Base-by-base conservation (phyloP, 2,888 invertebrate species). In the Parochlus steinenii region DNA sequence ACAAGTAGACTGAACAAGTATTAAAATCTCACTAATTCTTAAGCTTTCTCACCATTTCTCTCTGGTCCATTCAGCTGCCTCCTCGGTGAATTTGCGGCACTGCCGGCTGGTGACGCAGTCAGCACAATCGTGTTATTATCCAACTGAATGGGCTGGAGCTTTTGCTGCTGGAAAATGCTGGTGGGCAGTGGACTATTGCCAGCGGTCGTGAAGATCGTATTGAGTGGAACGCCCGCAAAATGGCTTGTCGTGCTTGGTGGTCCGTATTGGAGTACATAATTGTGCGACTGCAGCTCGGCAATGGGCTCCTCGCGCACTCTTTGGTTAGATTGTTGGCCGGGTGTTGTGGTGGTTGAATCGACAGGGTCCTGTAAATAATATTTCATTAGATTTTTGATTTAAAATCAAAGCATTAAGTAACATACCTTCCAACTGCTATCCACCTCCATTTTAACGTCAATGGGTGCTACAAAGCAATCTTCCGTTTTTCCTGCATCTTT, bases 41-140 rank as follows among this genome's bases (percentile, higher is more conserved):
- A n/a, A n/a, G n/a, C n/a, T 11, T 16, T n/a, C 34, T 34, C 23
- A 34, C 34, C 20, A 12, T 18, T 22, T 22, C 34, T 16, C 22
- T 34, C 34, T 6, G 34, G 34, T 11, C 34, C 34, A 34, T 34
- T 34, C 22, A 34, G 14, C n/a, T 34, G 27, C 15, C 28, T 34
- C 6, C 26, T 26, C 5, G 12, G n/a, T n/a, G n/a, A n/a, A 8
- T 15, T 17, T 11, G 27, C 26, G 8, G 33, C 26, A 11, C n/a
- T n/a, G n/a, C n/a, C n/a, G n/a, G n/a, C n/a, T n/a, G n/a, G n/a
- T n/a, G 33, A 17, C 12, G 34, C 25, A 14, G 25, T n/a, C 7
- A 34, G 10, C 10, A 34, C 25, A 17, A 25, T 24, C 8, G 26
- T 34, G 20, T 25, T 31, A 23, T 23, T 34, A 17, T 34, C 34